Evolutionary conservation across 2,888 invertebrate species (phyloP), one percentile per base, ranked within the genome.

Genomic region (Oxytorus armatus): DNA sequence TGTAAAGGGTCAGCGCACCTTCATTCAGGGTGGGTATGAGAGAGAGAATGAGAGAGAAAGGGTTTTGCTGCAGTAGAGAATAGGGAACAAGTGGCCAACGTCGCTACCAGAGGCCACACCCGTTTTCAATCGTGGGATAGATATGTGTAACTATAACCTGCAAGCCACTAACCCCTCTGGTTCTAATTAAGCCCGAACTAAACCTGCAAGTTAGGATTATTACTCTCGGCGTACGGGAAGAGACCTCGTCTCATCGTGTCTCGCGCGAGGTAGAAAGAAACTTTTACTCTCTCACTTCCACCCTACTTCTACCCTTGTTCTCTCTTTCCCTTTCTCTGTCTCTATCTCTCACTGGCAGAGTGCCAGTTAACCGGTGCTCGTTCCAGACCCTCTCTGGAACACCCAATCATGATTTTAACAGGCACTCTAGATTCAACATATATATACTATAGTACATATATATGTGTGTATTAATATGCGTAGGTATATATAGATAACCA

Each of bases 201-300:
- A 79, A 89, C 87, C 87, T 86, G 88, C 88, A 88, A 90, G 90
- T 89, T 89, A 89, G 90, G 90, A 90, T 90, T 90, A 90, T 90
- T 90, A 89, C 89, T 89, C 89, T 88, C 69, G 74, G 69, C 36
- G 47, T 53, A 63, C 42, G 63, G 68, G 39, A 59, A 42, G 53
- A 59, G 36, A n/a, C 39, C 23, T 65, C 55, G 69, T 63, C 63
- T 74, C 63, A 73, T 65, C 69, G 44, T 68, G 23, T 69, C 69
- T 57, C 69, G 53, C 61, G 47, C 57, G 18, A 10, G 63, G 49
- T 42, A 23, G 74, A 79, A 79, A 79, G 79, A 79, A 75, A 79
- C 79, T 79, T 63, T 55, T 18, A 8, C 66, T 49, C 53, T 55
- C 69, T 63, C 74, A 57, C 79, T 57, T 55, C 55, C 55, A 14